Percentiles rank a stretch among this genome's conserved stretches.
phyloP scores from a whole-genome alignment of 2,797 vertebrate genomes.

The Ctenopoma multispine region DNA sequence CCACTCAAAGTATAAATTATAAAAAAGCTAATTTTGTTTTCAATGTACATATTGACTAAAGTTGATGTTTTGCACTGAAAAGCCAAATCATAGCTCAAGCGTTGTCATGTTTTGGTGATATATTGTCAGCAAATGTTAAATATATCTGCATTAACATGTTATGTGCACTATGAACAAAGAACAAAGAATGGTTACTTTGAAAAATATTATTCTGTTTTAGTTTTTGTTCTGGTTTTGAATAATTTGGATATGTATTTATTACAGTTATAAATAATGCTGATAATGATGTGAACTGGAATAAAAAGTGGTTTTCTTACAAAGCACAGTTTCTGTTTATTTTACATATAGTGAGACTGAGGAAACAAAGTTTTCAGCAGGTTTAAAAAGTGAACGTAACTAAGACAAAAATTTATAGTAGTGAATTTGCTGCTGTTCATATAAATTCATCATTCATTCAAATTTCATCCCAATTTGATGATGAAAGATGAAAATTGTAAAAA shows the following conservation, averaged over 20 bases:
- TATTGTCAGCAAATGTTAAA: constrained; percentile 26
- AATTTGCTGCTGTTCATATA: too few relatives aligned
- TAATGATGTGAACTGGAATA: constrained; percentile 70
- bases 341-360: not conserved
- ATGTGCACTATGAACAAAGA: constrained; percentile 45
- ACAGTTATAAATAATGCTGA: constrained; percentile 20
- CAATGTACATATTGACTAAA: constrained; percentile 38
- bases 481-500: too few relatives aligned
- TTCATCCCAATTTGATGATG: too few relatives aligned
- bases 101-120: constrained; percentile 49
- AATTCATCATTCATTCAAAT: too few relatives aligned
- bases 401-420: too few relatives aligned
- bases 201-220: constrained; percentile 26
- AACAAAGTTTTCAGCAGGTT: not conserved
- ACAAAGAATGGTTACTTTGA: constrained; percentile 31
- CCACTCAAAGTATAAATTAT: constrained; percentile 34
- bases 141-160: constrained; percentile 32
- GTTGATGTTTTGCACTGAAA: constrained; percentile 63
- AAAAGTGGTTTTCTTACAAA: constrained; percentile 66
- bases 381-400: too few relatives aligned
- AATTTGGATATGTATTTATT: constrained; percentile 68
- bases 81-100: constrained; percentile 50
- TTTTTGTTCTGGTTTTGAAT: constrained; percentile 45
- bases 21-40: constrained; percentile 27
- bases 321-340: constrained; percentile 11